A percentile compares a stretch with the other conserved stretches of the same genome.
phyloP scores from a whole-genome alignment of 2,888 invertebrate species.

The Hetaerina titia region DNA sequence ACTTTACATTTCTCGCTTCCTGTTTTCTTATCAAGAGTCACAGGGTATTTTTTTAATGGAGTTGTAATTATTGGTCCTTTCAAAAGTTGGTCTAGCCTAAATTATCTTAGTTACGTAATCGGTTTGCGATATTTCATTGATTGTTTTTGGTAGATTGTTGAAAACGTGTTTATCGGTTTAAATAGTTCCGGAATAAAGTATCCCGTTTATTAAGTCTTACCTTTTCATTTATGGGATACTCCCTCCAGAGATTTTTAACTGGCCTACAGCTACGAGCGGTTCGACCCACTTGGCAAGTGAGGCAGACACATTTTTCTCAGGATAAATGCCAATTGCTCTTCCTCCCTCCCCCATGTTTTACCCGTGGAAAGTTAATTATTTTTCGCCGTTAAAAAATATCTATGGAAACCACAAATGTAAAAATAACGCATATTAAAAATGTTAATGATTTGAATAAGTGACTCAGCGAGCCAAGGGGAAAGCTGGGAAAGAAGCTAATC shows the following conservation, averaged over 20 bases:
- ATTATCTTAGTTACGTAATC: no score
- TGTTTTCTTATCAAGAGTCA: not conserved
- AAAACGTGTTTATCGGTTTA: not conserved
- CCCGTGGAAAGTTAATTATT: not conserved
- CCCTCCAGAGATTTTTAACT: not conserved
- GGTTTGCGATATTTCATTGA: no score
- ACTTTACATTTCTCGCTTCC: not conserved
- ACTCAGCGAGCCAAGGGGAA: not conserved
- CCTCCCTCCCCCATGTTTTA: not conserved
- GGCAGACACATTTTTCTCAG: not conserved
- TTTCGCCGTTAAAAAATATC: not conserved
- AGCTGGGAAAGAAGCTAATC: not conserved
- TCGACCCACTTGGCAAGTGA: constrained; percentile 41
- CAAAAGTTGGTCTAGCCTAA: no score
- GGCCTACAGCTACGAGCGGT: not conserved
- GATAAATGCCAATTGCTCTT: constrained; percentile 31
- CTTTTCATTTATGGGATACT: not conserved
- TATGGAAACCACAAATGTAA: not conserved
- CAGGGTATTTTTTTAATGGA: no score
- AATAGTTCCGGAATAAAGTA: not conserved
- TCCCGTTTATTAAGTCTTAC: not conserved
- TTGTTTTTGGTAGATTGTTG: not conserved
- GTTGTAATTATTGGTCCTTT: no score
- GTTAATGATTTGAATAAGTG: not conserved
- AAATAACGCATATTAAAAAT: not conserved